phyloP scores from a whole-genome alignment of 1,140 invertebrate species.

The Gyrodactylus bullatarudis region DNA sequence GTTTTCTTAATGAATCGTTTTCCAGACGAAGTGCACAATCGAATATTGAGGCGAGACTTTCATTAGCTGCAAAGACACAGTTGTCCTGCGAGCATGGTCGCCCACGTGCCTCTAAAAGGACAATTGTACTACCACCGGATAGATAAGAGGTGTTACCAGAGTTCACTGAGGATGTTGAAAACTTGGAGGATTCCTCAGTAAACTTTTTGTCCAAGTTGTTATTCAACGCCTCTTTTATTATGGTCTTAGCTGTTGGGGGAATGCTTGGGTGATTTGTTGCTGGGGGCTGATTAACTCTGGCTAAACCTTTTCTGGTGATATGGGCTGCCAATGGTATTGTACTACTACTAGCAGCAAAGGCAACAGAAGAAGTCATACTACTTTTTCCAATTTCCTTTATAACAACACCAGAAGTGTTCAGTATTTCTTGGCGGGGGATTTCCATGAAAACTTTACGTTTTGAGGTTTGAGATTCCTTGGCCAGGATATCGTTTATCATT shows the following conservation, averaged over 20 bases:
- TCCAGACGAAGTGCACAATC: no score
- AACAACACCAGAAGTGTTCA: not conserved
- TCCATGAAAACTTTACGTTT: not conserved
- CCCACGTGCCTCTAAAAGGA: not conserved
- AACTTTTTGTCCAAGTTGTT: not conserved
- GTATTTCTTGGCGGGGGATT: not conserved
- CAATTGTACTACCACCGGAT: not conserved
- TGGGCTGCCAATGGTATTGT: not conserved
- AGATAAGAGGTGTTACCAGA: not conserved
- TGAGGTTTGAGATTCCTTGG: not conserved
- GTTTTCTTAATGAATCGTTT: no score
- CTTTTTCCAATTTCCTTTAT: not conserved
- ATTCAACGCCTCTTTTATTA: not conserved
- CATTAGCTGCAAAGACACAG: not conserved
- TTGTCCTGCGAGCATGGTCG: not conserved
- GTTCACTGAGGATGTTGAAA: not conserved
- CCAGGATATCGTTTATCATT: not conserved
- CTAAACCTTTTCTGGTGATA: not conserved
- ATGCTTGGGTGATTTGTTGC: not conserved
- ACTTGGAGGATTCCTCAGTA: not conserved
- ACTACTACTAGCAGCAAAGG: not conserved
- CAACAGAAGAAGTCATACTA: not conserved
- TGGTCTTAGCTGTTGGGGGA: not conserved
- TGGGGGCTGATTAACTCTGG: not conserved
- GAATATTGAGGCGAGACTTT: not conserved